phyloP scores from a whole-genome alignment of 2,797 vertebrate genomes.

The Fistularia tabacaria region DNA sequence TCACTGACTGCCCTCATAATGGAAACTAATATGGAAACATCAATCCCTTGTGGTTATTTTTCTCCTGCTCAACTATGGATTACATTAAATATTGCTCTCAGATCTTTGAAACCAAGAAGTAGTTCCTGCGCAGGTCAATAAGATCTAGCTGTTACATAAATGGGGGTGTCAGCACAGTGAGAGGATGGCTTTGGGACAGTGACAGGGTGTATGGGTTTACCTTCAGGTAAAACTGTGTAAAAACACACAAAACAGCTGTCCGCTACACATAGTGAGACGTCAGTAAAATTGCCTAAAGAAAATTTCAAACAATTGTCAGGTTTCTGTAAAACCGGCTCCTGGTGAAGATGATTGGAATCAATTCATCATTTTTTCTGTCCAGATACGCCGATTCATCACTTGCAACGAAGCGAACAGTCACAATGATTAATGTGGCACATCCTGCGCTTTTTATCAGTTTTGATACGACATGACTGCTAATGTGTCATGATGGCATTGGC shows the following conservation, averaged over 20 bases:
- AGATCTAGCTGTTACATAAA: slow-evolving; percentile 15
- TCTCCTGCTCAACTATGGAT: slow-evolving; percentile 17
- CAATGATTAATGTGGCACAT: too few relatives aligned
- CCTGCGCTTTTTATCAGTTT: too few relatives aligned
- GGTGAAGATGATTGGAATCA: not conserved
- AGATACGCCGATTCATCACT: too few relatives aligned
- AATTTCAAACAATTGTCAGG: not conserved
- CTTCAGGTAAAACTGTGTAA: slow-evolving; percentile 1
- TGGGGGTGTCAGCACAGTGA: slow-evolving; percentile 8
- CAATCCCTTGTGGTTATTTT: slow-evolving; percentile 43
- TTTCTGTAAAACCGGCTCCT: not conserved
- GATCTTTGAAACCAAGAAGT: slow-evolving; percentile 21
- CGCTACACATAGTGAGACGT: too few relatives aligned
- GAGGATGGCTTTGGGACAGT: slow-evolving; percentile 6
- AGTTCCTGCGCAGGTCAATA: slow-evolving; percentile 24
- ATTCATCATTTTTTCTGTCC: not conserved
- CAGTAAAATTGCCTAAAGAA: too few relatives aligned
- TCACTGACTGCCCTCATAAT: slow-evolving; percentile 37
- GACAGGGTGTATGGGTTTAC: not conserved
- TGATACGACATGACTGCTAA: too few relatives aligned
- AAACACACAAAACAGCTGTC: too few relatives aligned
- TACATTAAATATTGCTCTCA: slow-evolving; percentile 31
- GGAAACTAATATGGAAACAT: slow-evolving; percentile 52
- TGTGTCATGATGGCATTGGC: too few relatives aligned
- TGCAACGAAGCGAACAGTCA: too few relatives aligned